These are phyloP conservation scores for Bombus balteatus DNA, from an alignment of 1,140 invertebrate genomes.

Conservation along the genomic window DNA sequence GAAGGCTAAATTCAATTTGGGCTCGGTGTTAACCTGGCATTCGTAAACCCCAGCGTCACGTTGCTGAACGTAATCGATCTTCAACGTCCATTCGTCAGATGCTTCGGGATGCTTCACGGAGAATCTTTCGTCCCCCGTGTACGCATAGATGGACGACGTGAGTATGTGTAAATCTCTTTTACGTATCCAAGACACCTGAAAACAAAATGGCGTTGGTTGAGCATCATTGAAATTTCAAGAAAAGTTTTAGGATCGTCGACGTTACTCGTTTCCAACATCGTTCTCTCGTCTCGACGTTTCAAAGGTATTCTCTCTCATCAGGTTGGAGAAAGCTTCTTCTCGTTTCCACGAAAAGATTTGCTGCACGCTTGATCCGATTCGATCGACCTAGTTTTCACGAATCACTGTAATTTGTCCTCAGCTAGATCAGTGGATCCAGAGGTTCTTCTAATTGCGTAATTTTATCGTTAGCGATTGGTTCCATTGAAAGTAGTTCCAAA, in stretches of 20 bases:
- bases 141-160: slow-evolving; percentile 93
- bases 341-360: neutral
- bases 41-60: slow-evolving; percentile 94
- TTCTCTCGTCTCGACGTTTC: neutral
- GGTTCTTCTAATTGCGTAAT: slow-evolving; percentile 2
- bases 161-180: slow-evolving; percentile 94
- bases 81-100: slow-evolving; percentile 95
- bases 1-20: slow-evolving; percentile 92
- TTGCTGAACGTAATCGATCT: slow-evolving; percentile 93
- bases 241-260: neutral
- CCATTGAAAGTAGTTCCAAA: neutral
- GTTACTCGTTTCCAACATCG: neutral
- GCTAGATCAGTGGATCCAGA: neutral
- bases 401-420: neutral
- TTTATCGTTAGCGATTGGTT: neutral
- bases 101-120: slow-evolving; percentile 92
- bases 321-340: neutral
- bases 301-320: neutral
- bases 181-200: slow-evolving; percentile 95
- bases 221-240: neutral
- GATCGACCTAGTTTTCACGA: slow-evolving; percentile 5
- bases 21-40: slow-evolving; percentile 92
- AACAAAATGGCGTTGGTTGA: slow-evolving; percentile 46
- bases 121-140: slow-evolving; percentile 93
- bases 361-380: neutral